Evolutionary conservation across 1,140 invertebrate species (phyloP), one percentile per base, ranked within the genome.

Genomic region (Aphelenchoides besseyi): DNA sequence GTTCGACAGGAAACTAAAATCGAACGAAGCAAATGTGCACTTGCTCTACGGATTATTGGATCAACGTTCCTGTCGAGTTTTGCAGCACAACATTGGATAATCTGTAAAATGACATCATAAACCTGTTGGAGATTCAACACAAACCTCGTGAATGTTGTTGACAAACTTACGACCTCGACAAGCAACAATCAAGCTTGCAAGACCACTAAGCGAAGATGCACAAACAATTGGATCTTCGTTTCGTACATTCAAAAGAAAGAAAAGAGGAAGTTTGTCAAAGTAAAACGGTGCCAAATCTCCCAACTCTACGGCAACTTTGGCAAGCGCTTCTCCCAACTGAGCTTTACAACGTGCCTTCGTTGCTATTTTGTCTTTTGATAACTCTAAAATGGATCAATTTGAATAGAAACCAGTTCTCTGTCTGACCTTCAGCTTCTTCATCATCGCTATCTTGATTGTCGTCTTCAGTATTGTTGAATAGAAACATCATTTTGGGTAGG

Each of bases 311-410:
- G 61, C 78, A n/a, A 78, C 75, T 68, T 82, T 78, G 3, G 57
- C 69, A 36, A 78, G 32, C 48, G 79, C 75, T 66, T 78, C 76
- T 12, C 79, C 76, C 36, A 78, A 23, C 37, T 78, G 79, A n/a
- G 63, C 74, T 30, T 71, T 8, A 62, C 79, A 74, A 41, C 16
- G n/a, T 41, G 9, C 33, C 26, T 28, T 74, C 53, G 29, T 48
- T 48, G 16, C 16, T 57, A 12, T 78, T 18, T 30, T 5, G 16
- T 48, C 30, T 26, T 70, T 74, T 26, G 61, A 9, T 72, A 8
- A 16, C 18, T 70, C 12, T 16, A 74, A 16, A 18, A 16, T n/a
- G 41, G 12, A 61, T 61, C 16, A 16, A 30, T 66, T 61, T n/a
- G 35, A 67, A 66, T 69, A n/a, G 26, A 61, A 55, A 59, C 48